Base-by-base conservation (phyloP, 2,888 invertebrate genomes). In the Tachystola acroxantha region DNA sequence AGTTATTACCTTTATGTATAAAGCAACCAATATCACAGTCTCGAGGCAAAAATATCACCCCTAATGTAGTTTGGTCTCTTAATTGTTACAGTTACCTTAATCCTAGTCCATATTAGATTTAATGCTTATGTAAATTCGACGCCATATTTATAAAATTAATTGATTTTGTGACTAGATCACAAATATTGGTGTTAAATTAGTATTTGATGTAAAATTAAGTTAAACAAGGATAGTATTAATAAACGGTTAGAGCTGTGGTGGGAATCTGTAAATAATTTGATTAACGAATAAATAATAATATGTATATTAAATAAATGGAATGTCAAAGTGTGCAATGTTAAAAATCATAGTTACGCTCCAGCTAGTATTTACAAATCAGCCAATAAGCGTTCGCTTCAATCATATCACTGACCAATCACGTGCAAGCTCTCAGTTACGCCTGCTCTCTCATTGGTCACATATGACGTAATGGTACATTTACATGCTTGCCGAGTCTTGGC, bases 31-130 rank as follows among this genome's bases (percentile, higher is more conserved):
- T n/a, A 25, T 24, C 7, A 20, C 16, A 7, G 11, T 24, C 9
- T 32, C 16, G 16, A 16, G 16, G 16, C 16, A 16, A 16, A 16
- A 16, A 16, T 16, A 16, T 16, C 16, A 16, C 16, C 6, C 6
- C 6, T 4, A 16, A 4, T 27, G 7, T 11, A 29, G 36, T 46
- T 50, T 64, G 61, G 68, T 71, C 60, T 66, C 60, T 57, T 57
- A 52, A 53, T 46, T 43, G 52, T 37, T 41, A 19, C 62, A 64
- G 80, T 82, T 81, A 82, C 81, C 82, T 53, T 67, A 63, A 60
- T 62, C 64, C 84, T 84, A 84, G 84, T 84, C 84, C 69, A 68
- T 77, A 75, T 68, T 48, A 52, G 55, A 69, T 59, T 69, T 62
- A 36, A 34, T 56, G 77, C 71, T 76, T 72, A 55, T 82, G 79